Evolutionary conservation across 2,113 vertebrate genomes (phyloP).

Genomic region (Chloroceryle aenea): DNA sequence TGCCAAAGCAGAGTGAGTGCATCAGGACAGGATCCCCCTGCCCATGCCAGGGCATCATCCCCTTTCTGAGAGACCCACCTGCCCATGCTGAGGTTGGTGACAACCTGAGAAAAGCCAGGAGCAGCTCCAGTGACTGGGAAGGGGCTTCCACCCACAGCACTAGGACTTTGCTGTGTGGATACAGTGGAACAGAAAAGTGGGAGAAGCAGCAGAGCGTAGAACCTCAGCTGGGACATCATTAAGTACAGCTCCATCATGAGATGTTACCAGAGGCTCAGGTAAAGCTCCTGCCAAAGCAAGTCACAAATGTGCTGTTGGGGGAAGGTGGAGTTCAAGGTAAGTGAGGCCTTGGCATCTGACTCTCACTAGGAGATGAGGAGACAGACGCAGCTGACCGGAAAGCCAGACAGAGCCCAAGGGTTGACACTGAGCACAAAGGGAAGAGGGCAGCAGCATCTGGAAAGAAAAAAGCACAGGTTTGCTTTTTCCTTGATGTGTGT

Average conservation of each 20-base stretch:
- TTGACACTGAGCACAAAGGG: not conserved
- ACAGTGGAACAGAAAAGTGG: not conserved
- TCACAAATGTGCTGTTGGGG: not conserved
- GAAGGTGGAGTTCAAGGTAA: not conserved
- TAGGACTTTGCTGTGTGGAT: not conserved
- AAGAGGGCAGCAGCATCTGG: constrained; percentile 23
- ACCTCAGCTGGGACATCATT: not conserved
- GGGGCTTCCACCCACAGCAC: not conserved
- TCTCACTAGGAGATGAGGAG: not conserved
- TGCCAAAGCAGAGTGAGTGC: not conserved
- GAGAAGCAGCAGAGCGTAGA: not conserved
- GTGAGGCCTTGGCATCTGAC: not conserved
- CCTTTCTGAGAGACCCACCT: not conserved
- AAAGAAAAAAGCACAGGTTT: not conserved
- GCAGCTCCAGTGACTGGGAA: not conserved
- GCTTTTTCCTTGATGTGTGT: constrained; percentile 25
- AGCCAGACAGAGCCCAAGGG: not conserved
- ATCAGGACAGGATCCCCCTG: not conserved
- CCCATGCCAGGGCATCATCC: fast-evolving
- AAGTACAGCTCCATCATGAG: not conserved
- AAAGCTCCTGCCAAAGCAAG: not conserved
- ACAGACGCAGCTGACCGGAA: not conserved
- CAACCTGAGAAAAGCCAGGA: not conserved
- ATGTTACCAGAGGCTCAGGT: not conserved
- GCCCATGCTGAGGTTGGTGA: not conserved